Base-by-base conservation (phyloP, 2,888 invertebrate genomes). In the Parascotia fuliginaria region DNA sequence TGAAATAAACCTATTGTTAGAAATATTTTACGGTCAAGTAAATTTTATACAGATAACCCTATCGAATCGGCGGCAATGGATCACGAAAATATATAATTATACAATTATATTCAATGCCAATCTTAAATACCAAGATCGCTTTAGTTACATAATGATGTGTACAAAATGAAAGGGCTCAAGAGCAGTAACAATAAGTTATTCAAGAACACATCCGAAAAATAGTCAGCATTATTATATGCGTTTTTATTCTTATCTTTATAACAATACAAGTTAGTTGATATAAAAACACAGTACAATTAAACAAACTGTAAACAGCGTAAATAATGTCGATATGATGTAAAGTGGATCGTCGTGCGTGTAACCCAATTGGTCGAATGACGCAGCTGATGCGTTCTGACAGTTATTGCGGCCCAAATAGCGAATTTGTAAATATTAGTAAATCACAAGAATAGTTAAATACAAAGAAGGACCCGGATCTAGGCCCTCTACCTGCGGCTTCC, bases 401-500 rank as follows among this genome's bases (percentile, higher is more conserved):
- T 86, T 87, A 88, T 89, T 86, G 80, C 85, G 81, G 75, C 67
- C 75, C 79, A 87, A 89, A 89, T 90, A 85, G 83, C 79, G 75
- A 85, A 87, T 85, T 87, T 86, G 89, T 87, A 90, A 92, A 91
- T 87, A 90, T 87, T 81, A 83, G 79, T 75, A 75, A 81, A 79
- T 81, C 78, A 77, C 58, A 79, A 83, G 76, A 83, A 87, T 79
- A 72, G 78, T 48, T 42, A 57, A 70, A 73, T 75, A 85, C 84
- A 89, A 90, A 81, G 77, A 74, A 53, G 69, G 62, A 80, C 86
- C 88, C 91, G 92, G 91, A 91, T 91, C 90, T 89, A 85, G 84
- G 76, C 76, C 69, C 79, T 84, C 86, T 91, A 91, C 91, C 92
- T 91, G 91, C 87, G 89, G 90, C 90, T 92, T 92, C 91, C 91